These are phyloP conservation scores for Sylvilagus bachmani DNA, from an alignment of 2,113 vertebrate genomes.

Conservation along the genomic window DNA sequence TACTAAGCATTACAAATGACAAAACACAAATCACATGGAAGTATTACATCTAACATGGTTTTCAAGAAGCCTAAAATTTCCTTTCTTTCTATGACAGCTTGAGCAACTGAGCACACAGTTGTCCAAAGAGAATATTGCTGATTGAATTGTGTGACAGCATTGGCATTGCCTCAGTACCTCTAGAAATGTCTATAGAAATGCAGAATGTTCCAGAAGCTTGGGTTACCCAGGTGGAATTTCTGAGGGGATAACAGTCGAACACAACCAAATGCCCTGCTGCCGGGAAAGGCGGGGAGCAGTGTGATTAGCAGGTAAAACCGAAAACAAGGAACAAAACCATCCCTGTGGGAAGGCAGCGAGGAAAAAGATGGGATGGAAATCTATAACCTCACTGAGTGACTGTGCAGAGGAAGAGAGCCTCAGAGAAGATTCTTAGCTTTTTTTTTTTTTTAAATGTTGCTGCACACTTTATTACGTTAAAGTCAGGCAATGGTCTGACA, in stretches of 20 bases:
- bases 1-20: conserved; percentile 1
- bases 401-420: background rate
- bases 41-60: background rate
- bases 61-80: background rate
- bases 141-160: background rate
- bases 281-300: too few species aligned
- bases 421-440: background rate
- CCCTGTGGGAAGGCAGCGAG: background rate
- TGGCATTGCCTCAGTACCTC: background rate
- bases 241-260: background rate
- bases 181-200: background rate
- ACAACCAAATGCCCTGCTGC: background rate
- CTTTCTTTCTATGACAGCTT: background rate
- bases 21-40: background rate
- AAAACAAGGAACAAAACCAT: background rate
- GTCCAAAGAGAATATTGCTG: background rate
- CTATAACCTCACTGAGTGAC: background rate
- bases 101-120: background rate
- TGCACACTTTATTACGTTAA: too few species aligned
- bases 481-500: too few species aligned
- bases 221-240: background rate
- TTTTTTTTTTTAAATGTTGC: too few species aligned
- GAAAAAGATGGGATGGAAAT: background rate
- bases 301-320: fast-evolving
- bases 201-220: background rate